These are phyloP conservation scores for Grantiella picta DNA, from an alignment of 2,113 vertebrate species.

Conservation along the genomic window DNA sequence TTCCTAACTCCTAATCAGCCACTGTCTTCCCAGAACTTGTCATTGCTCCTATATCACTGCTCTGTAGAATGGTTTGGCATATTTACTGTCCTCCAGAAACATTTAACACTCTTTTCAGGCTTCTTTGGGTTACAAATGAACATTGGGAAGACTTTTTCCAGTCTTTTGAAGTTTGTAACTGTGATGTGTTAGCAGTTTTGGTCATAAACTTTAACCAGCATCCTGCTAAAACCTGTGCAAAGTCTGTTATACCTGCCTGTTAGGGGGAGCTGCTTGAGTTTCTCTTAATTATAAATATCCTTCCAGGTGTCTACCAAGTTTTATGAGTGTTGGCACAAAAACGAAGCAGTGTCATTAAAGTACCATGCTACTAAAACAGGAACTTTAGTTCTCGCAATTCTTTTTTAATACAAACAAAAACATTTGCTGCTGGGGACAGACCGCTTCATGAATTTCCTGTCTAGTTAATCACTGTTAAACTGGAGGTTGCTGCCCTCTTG, in stretches of 20 bases:
- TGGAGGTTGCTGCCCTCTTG: constrained; percentile 49
- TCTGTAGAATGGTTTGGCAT: not conserved
- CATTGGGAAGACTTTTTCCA: not conserved
- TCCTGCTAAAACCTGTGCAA: not conserved
- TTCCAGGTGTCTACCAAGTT: not conserved
- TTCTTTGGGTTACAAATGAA: not conserved
- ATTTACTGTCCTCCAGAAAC: not conserved
- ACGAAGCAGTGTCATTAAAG: not conserved
- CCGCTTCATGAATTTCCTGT: not conserved
- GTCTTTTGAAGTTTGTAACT: not conserved
- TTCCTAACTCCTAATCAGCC: not conserved
- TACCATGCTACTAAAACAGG: not conserved
- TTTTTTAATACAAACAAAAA: not conserved
- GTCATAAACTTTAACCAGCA: not conserved
- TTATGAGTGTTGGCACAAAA: not conserved
- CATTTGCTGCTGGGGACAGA: not conserved
- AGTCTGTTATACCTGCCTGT: not conserved
- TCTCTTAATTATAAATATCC: not conserved
- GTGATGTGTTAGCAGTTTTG: not conserved
- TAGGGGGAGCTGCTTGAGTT: not conserved
- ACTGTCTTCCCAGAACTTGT: not conserved
- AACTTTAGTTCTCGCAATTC: not conserved
- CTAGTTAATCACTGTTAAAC: not conserved
- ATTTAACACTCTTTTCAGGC: not conserved
- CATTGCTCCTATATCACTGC: accelerated